phyloP scores from a whole-genome alignment of 1,140 invertebrate genomes.

The Drosophila ambigua region DNA sequence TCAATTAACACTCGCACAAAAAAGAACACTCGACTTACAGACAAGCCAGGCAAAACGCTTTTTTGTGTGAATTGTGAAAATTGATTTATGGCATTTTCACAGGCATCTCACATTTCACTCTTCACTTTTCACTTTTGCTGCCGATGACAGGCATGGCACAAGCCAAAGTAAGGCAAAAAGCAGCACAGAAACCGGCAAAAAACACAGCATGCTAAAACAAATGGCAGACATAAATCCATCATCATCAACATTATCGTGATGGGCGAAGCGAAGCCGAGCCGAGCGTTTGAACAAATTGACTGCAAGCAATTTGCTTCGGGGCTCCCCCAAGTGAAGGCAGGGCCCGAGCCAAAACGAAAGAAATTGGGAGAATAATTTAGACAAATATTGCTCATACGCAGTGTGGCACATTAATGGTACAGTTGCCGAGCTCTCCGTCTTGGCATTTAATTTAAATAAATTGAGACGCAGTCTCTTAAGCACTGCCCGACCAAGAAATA shows the following conservation, averaged over 20 bases:
- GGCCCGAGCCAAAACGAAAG: conserved; percentile 6
- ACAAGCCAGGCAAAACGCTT: conserved; percentile 28
- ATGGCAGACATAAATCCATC: conserved; percentile 67
- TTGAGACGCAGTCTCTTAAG: conserved; percentile 17
- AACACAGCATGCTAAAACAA: conserved; percentile 44
- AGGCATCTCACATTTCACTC: conserved; percentile 50
- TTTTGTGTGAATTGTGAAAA: conserved; percentile 52
- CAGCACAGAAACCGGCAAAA: conserved; percentile 20
- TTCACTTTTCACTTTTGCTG: conserved; percentile 53
- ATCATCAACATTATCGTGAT: conserved; percentile 46
- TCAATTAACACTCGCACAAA: conserved; percentile 41
- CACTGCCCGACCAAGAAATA: not conserved
- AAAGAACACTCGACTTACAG: conserved; percentile 20
- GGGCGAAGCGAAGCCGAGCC: conserved; percentile 8
- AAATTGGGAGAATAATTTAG: conserved; percentile 35
- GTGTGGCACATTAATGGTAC: conserved; percentile 42
- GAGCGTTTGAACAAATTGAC: conserved; percentile 50
- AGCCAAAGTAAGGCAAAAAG: conserved; percentile 8
- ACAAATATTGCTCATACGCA: conserved; percentile 62
- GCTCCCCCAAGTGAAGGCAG: not conserved
- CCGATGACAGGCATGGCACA: conserved; percentile 34
- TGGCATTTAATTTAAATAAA: conserved; percentile 58
- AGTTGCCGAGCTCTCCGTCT: not conserved
- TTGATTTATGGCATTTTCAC: conserved; percentile 53
- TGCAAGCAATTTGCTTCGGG: conserved; percentile 57